Evolutionary conservation across 2,888 invertebrate genomes (phyloP), one percentile per base, ranked within the genome.

Genomic region (Andricus quercusramuli): DNA sequence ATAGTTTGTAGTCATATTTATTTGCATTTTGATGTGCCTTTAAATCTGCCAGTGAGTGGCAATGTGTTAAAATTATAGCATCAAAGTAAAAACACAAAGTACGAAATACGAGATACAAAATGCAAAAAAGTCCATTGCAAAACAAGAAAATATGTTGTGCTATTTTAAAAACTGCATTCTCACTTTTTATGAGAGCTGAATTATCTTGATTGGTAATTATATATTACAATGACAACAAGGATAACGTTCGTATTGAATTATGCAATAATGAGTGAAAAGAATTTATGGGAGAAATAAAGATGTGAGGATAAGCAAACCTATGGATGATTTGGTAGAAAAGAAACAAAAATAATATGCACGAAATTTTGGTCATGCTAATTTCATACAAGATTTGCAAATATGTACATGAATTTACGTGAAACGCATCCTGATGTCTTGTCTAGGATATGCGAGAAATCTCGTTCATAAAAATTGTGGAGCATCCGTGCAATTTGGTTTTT

Each of bases 71-170:
- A 74, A 20, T 47, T 51, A 56, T 11, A 56, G 32, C 47, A n/a
- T n/a, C 13, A 70, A 47, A 47, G 20, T 2, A 47, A 6, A 25
- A 51, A 44, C 47, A 22, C 6, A 47, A 29, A 51, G 1, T 70
- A 70, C 3, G 8, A 67, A 41, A 67, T 11, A 56, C 1, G 20
- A n/a, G 56, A 1, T n/a, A n/a, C 11, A 41, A 67, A 67, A 67
- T 41, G 41, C n/a, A n/a, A n/a, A 66, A n/a, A 37, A 67, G 9
- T 9, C n/a, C n/a, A 56, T 56, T n/a, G 17, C 3, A 67, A 41
- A 41, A 41, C 41, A 51, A 70, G 25, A 70, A 25, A 70, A 70
- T 22, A 47, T 25, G 25, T 51, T 68, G 47, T 68, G 68, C 68
- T 47, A 5, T 47, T 47, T 25, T 20, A 47, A 47, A 47, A 68